These are phyloP conservation scores for Apus apus DNA, from an alignment of 2,113 vertebrate species.

Conservation along the genomic window DNA sequence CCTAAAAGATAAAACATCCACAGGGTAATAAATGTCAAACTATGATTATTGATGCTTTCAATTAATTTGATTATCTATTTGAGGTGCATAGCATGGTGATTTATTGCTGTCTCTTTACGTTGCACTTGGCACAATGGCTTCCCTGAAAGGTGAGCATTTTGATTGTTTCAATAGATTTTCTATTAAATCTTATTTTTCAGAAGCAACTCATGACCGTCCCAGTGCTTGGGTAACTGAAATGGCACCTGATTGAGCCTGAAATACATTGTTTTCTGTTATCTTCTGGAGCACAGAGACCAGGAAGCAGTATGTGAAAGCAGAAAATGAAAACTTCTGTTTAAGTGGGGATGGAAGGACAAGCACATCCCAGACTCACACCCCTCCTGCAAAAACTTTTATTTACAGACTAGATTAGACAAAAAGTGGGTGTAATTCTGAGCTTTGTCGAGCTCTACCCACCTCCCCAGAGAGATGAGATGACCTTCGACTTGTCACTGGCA, in stretches of 20 bases:
- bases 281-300: not conserved
- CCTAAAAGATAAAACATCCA: conserved; percentile 92
- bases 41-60: conserved; percentile 91
- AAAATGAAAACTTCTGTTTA: not conserved
- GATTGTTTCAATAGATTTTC: conserved; percentile 56
- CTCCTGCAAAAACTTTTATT: not conserved
- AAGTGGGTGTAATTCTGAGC: not conserved
- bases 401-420: not conserved
- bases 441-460: not conserved
- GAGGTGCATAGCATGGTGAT: conserved; percentile 76
- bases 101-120: conserved; percentile 74
- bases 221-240: not conserved
- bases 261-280: not conserved
- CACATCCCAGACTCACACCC: not conserved
- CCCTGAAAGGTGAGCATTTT: conserved; percentile 67
- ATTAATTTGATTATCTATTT: conserved; percentile 94
- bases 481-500: conserved; percentile 83
- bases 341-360: not conserved
- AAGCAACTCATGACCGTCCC: conserved; percentile 5
- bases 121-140: conserved; percentile 62
- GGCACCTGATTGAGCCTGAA: not conserved
- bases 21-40: conserved; percentile 92
- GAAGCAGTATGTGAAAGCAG: not conserved
- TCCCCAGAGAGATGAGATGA: conserved; percentile 67
- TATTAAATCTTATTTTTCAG: conserved; percentile 48